These are phyloP conservation scores for Drosophila santomea DNA, from an alignment of 1,140 invertebrate genomes.

Conservation along the genomic window DNA sequence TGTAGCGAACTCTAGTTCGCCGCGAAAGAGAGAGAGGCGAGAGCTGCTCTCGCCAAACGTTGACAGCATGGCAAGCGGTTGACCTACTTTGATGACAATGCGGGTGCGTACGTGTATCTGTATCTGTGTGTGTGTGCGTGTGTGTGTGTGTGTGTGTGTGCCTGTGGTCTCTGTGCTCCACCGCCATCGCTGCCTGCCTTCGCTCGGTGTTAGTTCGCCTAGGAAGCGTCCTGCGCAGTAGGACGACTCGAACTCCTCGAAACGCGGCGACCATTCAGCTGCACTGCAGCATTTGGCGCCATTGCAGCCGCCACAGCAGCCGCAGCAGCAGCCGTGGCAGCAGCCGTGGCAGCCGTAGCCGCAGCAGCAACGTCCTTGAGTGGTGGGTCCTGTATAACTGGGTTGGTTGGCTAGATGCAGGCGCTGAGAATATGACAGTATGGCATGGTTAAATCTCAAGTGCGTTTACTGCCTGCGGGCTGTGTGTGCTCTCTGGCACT, in stretches of 20 bases:
- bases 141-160: slow-evolving; percentile 23
- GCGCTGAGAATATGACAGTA: slow-evolving; percentile 3
- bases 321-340: slow-evolving; percentile 19
- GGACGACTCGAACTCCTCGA: slow-evolving; percentile 1
- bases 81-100: slow-evolving; percentile 78
- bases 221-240: slow-evolving; percentile 74
- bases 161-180: slow-evolving; percentile 10
- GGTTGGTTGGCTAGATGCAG: slow-evolving; percentile 31
- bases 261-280: slow-evolving; percentile 39
- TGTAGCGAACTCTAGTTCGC: slow-evolving; percentile 4
- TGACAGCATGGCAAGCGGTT: slow-evolving; percentile 68
- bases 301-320: slow-evolving; percentile 53
- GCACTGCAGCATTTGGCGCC: slow-evolving; percentile 69
- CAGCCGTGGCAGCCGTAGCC: slow-evolving; percentile 18
- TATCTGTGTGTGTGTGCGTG: slow-evolving; percentile 3
- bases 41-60: slow-evolving; percentile 52
- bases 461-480: slow-evolving; percentile 54
- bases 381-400: slow-evolving; percentile 39
- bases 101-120: slow-evolving; percentile 54
- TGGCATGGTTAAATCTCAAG: slow-evolving; percentile 51
- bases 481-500: neutral
- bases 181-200: neutral
- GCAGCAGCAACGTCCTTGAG: slow-evolving; percentile 70
- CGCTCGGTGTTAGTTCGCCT: slow-evolving; percentile 18
- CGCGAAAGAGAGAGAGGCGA: slow-evolving; percentile 13